Conservation (phyloP, 2,113 vertebrate genomes). For the Gallinago paraguaiae region DNA sequence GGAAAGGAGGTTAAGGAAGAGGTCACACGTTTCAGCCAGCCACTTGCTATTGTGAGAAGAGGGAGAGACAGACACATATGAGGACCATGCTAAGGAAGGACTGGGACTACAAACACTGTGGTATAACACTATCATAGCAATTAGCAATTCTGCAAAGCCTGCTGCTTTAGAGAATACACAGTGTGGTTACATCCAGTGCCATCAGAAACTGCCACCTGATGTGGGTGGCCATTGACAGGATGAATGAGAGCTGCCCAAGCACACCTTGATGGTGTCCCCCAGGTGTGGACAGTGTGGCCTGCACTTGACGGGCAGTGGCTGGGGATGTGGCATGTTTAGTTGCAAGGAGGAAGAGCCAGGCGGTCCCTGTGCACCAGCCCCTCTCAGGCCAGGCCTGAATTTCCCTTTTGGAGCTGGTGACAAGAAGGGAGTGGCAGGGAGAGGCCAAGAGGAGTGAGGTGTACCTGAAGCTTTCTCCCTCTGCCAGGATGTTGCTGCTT, state of each 20-base stretch:
- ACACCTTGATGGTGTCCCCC: rapidly evolving
- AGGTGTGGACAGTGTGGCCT: rapidly evolving
- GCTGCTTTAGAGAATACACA: background rate
- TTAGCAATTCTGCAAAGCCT: background rate
- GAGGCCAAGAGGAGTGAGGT: background rate
- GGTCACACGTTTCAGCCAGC: rapidly evolving
- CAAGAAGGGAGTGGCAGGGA: background rate
- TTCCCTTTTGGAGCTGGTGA: background rate
- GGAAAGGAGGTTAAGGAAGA: background rate
- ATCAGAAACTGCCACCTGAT: background rate
- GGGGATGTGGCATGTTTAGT: background rate
- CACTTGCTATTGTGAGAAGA: background rate
- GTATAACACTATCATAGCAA: background rate
- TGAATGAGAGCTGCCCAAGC: background rate
- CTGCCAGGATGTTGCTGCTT: background rate
- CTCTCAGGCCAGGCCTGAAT: background rate
- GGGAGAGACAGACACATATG: rapidly evolving
- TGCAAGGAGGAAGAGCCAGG: background rate
- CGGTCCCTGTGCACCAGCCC: rapidly evolving
- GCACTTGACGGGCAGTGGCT: rapidly evolving
- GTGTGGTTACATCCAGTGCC: background rate
- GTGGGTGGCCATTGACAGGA: background rate
- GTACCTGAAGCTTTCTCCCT: background rate
- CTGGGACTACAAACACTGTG: background rate
- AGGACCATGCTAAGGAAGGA: background rate